Base-by-base conservation (phyloP, 2,888 invertebrate genomes). In the Marasmarcha lunaedactyla region DNA sequence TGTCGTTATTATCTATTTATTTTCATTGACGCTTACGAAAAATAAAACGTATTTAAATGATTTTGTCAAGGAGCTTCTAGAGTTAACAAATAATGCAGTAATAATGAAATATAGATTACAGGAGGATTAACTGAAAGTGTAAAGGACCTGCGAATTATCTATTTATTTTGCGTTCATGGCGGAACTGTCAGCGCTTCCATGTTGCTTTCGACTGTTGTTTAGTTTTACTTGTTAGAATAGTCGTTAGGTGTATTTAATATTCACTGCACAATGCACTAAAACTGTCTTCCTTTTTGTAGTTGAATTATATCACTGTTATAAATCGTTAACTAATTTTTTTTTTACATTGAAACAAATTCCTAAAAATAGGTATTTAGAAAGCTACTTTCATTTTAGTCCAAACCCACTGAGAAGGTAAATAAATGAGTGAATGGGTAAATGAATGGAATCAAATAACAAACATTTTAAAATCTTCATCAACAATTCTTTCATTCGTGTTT, bases 111-210 rank as follows among this genome's bases (percentile, higher is more conserved):
- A n/a, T n/a, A n/a, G n/a, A n/a, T n/a, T n/a, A 20, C 20, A 5
- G 7, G 7, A 20, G 3, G 3, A 3, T 7, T 20, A 20, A 20
- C 4, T 3, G 20, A 20, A 20, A 7, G 3, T 20, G 20, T 30
- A 30, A n/a, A 30, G 52, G 63, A 79, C 78, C 81, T 79, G 67
- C 64, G 63, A 64, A 79, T 72, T 79, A 77, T 77, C 73, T 84
- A 84, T 84, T 84, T 84, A 83, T 83, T 83, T 83, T 83, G 84
- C 83, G 79, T 84, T 84, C 84, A 84, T 84, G 84, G 84, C 84
- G 84, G 84, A 84, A 84, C 84, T 84, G 84, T 84, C 84, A 84
- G 66, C 65, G 78, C 84, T 84, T 83, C 84, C 84, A 84, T 84
- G 84, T 84, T 84, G 84, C 84, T 84, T 84, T 84, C 84, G 83